These are phyloP conservation scores for Orbicella faveolata DNA, from an alignment of 64 coral and sea anemone species.

Conservation along the genomic window DNA sequence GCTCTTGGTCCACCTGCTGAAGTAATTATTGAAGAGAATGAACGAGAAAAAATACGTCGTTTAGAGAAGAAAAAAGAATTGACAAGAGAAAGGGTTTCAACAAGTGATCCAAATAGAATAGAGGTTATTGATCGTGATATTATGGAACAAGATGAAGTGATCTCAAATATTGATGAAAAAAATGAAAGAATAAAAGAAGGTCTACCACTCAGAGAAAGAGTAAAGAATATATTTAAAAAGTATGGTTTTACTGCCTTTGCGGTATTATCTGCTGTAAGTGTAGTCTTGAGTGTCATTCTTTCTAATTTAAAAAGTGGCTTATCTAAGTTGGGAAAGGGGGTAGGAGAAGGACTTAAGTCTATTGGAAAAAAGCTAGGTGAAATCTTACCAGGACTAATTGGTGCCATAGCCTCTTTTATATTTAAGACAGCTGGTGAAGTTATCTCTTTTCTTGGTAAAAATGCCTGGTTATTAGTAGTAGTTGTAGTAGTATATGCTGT, in stretches of 20 bases:
- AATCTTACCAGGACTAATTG: constrained; percentile 40
- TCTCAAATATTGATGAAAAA: neutral
- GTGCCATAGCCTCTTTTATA: constrained; percentile 24
- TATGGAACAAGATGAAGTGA: too few relatives aligned
- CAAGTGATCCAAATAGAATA: too few relatives aligned
- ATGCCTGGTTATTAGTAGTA: constrained; percentile 39
- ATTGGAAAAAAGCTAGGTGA: constrained; percentile 48
- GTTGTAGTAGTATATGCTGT: constrained; percentile 33
- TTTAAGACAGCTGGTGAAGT: constrained; percentile 46
- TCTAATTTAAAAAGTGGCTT: constrained; percentile 31
- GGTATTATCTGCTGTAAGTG: constrained; percentile 32
- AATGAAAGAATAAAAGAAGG: constrained; percentile 39
- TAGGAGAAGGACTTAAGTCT: constrained; percentile 55
- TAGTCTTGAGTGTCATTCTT: constrained; percentile 24
- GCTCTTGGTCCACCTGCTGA: too few relatives aligned
- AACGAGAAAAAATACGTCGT: too few relatives aligned
- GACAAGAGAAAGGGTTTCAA: too few relatives aligned
- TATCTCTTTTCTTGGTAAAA: constrained; percentile 35
- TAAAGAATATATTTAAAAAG: constrained; percentile 30
- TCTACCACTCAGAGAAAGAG: constrained; percentile 27
- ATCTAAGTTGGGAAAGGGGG: constrained; percentile 43
- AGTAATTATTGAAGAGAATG: too few relatives aligned
- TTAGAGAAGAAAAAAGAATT: too few relatives aligned
- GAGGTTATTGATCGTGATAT: too few relatives aligned
- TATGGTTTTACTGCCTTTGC: constrained; percentile 47